A percentile compares a stretch with the other conserved stretches of the same genome.
phyloP scores from a whole-genome alignment of 2,888 invertebrate genomes.

The Folsomia manolachei region DNA sequence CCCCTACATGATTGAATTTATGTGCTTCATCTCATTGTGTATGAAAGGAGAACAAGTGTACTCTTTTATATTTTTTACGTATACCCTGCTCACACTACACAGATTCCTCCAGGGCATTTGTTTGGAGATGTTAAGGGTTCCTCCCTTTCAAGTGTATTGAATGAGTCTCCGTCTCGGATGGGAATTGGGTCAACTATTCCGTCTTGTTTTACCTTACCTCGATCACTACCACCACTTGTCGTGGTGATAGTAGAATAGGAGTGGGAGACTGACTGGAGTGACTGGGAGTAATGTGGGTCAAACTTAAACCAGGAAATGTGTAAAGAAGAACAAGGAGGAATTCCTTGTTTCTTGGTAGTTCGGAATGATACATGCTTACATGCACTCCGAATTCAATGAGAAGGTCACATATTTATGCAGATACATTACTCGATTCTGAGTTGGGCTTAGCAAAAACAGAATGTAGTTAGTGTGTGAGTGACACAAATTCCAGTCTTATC shows the following conservation, averaged over 20 bases:
- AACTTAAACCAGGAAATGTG: neutral
- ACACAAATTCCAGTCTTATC: neutral
- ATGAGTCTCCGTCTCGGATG: neutral
- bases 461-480: too few relatives aligned
- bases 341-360: neutral
- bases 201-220: neutral
- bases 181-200: slow-evolving; percentile 5
- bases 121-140: neutral
- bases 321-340: neutral
- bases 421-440: neutral
- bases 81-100: neutral
- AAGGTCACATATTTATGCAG: slow-evolving; percentile 5
- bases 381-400: slow-evolving; percentile 6
- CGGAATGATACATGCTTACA: neutral
- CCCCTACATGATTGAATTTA: too few relatives aligned
- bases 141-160: neutral
- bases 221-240: neutral
- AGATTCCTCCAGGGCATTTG: neutral
- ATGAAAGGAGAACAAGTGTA: too few relatives aligned
- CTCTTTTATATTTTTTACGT: too few relatives aligned
- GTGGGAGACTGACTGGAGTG: too few relatives aligned
- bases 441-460: too few relatives aligned
- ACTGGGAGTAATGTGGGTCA: neutral
- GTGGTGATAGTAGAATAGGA: neutral
- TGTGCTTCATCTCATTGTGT: too few relatives aligned